phyloP scores from a whole-genome alignment of 2,888 invertebrate genomes.

The Yponomeuta evonymella region DNA sequence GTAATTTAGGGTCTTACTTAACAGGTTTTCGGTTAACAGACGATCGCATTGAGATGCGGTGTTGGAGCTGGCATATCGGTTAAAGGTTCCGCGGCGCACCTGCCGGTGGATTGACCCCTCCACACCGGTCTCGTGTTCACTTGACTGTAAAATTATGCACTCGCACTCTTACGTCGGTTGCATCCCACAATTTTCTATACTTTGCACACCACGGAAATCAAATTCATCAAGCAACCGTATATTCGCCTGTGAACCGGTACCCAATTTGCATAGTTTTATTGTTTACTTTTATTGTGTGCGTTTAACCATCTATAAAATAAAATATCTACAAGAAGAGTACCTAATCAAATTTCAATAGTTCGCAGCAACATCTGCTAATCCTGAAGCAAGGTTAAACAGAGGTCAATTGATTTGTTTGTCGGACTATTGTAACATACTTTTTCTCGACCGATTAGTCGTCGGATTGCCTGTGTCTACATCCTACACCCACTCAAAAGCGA shows the following conservation, averaged over 20 bases:
- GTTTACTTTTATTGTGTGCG: background rate
- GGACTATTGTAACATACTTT: slow-evolving; percentile 7
- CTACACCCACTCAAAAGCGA: too few species aligned
- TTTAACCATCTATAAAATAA: background rate
- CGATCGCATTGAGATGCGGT: background rate
- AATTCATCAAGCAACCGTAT: background rate
- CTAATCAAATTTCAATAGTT: background rate
- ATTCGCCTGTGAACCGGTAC: background rate
- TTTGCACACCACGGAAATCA: background rate
- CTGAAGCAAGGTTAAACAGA: slow-evolving; percentile 1
- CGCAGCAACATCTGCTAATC: background rate
- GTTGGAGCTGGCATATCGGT: slow-evolving; percentile 2
- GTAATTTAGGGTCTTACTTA: background rate
- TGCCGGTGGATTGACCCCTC: slow-evolving; percentile 45
- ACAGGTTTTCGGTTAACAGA: slow-evolving; percentile 5
- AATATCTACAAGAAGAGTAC: background rate
- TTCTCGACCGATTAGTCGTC: background rate
- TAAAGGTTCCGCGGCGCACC: slow-evolving; percentile 37
- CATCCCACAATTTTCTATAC: background rate
- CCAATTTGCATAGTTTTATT: background rate
- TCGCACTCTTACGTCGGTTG: slow-evolving; percentile 32
- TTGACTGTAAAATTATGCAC: slow-evolving; percentile 68
- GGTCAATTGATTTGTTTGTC: slow-evolving; percentile 30
- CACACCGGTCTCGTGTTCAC: slow-evolving; percentile 57
- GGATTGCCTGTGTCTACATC: background rate